These are phyloP conservation scores for Terrapene triunguis DNA, from an alignment of 2,113 vertebrate genomes.

Conservation along the genomic window DNA sequence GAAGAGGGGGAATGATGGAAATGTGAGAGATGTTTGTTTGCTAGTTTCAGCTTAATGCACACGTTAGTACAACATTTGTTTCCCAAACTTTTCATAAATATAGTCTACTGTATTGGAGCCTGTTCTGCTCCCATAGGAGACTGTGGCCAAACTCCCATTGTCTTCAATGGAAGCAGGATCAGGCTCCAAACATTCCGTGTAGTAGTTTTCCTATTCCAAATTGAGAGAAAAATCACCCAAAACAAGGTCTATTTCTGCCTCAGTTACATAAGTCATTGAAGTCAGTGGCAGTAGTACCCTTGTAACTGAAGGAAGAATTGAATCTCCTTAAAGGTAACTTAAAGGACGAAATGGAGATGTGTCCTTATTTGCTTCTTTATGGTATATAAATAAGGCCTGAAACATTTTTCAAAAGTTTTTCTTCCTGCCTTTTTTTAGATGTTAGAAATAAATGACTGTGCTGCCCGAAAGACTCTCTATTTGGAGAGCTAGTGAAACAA, in stretches of 20 bases:
- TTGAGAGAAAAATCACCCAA: background rate
- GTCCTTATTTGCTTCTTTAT: background rate
- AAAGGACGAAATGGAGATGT: background rate
- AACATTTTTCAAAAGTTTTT: background rate
- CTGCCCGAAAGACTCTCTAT: background rate
- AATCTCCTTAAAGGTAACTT: accelerated
- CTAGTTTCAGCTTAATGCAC: background rate
- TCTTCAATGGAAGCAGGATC: background rate
- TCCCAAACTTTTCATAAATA: background rate
- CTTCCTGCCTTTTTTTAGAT: conserved; percentile 6
- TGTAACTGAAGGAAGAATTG: background rate
- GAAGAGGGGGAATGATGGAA: background rate
- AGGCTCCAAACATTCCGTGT: background rate
- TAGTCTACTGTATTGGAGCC: background rate
- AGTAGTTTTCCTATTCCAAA: background rate
- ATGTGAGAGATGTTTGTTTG: background rate
- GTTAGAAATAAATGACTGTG: background rate
- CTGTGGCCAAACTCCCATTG: background rate
- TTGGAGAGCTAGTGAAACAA: background rate
- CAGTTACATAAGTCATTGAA: background rate
- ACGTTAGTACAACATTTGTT: background rate
- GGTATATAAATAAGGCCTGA: background rate
- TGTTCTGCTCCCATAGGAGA: background rate
- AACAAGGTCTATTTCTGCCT: background rate
- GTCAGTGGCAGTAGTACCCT: background rate